Evolutionary conservation across 2,888 invertebrate species (phyloP).

Genomic region (Cancer borealis): DNA sequence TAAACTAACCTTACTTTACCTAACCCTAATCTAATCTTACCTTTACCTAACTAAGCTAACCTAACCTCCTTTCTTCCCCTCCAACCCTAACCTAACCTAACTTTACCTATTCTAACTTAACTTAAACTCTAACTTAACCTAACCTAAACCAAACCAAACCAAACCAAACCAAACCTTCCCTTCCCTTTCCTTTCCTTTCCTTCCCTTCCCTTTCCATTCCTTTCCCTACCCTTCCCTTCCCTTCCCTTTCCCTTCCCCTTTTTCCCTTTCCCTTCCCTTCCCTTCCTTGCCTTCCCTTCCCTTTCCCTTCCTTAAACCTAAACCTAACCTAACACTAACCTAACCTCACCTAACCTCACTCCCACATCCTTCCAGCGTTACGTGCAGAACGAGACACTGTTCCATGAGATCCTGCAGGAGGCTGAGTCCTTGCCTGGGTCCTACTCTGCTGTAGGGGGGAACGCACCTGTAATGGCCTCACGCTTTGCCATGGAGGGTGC

Average conservation of each 20-base stretch:
- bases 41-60: too few species aligned
- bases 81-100: too few species aligned
- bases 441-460: slow-evolving; percentile 88
- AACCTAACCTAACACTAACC: neutral
- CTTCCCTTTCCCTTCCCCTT: too few species aligned
- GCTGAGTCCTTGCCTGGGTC: slow-evolving; percentile 84
- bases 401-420: slow-evolving; percentile 85
- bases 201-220: too few species aligned
- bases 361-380: slow-evolving; percentile 83
- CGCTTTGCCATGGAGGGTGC: slow-evolving; percentile 88
- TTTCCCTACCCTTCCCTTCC: too few species aligned
- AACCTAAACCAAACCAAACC: too few species aligned
- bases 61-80: too few species aligned
- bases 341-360: neutral
- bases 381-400: slow-evolving; percentile 86
- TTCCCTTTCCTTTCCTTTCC: too few species aligned
- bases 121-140: too few species aligned
- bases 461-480: slow-evolving; percentile 91
- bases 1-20: too few species aligned
- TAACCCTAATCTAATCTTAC: too few species aligned
- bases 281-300: neutral
- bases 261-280: neutral
- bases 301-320: neutral
- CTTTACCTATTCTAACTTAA: neutral
- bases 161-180: too few species aligned